These are phyloP conservation scores for Corapipo altera DNA, from an alignment of 2,113 vertebrate genomes.

Conservation along the genomic window DNA sequence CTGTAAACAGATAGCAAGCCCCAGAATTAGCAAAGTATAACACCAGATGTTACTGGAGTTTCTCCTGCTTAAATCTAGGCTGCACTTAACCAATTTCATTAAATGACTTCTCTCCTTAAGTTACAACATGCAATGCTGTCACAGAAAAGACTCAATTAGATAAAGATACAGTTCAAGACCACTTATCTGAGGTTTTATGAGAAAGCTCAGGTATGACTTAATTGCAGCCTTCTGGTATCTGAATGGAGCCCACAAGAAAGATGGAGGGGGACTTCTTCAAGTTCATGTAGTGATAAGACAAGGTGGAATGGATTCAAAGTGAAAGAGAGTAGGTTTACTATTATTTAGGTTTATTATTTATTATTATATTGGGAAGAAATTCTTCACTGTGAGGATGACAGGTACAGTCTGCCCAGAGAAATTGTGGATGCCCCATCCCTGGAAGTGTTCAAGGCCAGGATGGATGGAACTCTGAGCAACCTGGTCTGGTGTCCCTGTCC, in stretches of 20 bases:
- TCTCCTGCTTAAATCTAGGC: neutral
- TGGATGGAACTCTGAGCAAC: neutral
- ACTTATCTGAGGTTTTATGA: neutral
- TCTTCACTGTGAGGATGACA: neutral
- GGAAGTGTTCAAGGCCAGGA: neutral
- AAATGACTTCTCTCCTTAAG: neutral
- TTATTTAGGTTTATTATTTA: too few species aligned
- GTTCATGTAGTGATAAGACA: neutral
- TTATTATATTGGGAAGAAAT: neutral
- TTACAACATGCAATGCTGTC: neutral
- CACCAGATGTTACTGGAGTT: neutral
- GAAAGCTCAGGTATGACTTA: neutral
- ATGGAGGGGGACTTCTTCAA: neutral
- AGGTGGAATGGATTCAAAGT: neutral
- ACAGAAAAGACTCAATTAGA: neutral
- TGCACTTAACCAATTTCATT: neutral
- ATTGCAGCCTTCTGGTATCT: neutral
- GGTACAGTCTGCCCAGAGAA: neutral
- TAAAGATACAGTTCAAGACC: neutral
- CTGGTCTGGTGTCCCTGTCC: too few species aligned
- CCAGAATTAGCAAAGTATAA: neutral
- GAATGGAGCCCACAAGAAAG: neutral
- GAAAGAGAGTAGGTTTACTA: neutral
- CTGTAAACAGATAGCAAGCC: neutral
- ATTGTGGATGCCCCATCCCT: neutral